phyloP scores from a whole-genome alignment of 2,888 invertebrate species.

The Noctuana brunneofusca region DNA sequence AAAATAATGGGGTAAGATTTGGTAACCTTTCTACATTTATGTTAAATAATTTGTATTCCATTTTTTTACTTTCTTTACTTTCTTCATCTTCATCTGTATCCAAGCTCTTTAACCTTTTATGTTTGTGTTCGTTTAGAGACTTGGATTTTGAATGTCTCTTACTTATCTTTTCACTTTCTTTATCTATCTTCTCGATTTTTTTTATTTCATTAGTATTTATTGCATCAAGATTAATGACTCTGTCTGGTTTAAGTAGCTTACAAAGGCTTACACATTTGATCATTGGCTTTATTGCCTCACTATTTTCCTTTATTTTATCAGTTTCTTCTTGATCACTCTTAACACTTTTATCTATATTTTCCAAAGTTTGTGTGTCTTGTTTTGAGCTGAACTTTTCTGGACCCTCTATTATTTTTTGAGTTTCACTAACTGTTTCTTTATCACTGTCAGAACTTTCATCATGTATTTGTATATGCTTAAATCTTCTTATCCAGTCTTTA shows the following conservation, averaged over 20 bases:
- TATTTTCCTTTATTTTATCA: background rate
- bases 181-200: conserved; percentile 32
- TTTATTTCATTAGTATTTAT: conserved; percentile 33
- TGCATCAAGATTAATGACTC: conserved; percentile 38
- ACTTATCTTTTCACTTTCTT: conserved; percentile 34
- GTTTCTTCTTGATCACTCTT: background rate
- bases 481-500: conserved; percentile 40
- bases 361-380: background rate
- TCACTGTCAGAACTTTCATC: conserved; percentile 48
- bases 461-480: conserved; percentile 43
- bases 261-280: conserved; percentile 72
- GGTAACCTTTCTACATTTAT: conserved; percentile 58
- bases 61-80: conserved; percentile 56
- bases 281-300: conserved; percentile 47
- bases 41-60: conserved; percentile 59
- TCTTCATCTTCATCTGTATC: conserved; percentile 44
- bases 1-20: conserved; percentile 50
- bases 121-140: conserved; percentile 23
- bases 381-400: background rate
- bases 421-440: background rate
- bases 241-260: conserved; percentile 62
- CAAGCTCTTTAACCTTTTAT: conserved; percentile 25
- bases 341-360: background rate
- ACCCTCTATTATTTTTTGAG: background rate
- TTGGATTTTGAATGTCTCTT: conserved; percentile 28